A percentile compares a stretch with the other conserved stretches of the same genome.
Conservation (phyloP, 2,113 vertebrate genomes). For the Cynocephalus volans region DNA sequence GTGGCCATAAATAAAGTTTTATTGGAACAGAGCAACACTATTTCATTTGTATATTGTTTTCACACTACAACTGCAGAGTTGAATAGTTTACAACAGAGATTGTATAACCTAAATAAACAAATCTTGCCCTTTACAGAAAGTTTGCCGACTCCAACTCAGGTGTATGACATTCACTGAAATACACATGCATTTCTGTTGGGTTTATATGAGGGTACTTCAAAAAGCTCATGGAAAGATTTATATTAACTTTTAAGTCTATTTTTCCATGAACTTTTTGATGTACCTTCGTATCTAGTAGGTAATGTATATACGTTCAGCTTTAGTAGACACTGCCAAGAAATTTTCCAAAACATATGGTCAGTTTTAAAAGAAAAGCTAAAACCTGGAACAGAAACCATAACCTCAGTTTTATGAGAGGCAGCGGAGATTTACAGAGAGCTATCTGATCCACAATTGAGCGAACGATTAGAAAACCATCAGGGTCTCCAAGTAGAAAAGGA, state of each 20-base stretch:
- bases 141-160: not conserved
- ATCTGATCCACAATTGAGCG: conserved; percentile 25
- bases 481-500: not conserved
- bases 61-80: not conserved
- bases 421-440: not conserved
- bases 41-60: not conserved
- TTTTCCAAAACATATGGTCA: conserved; percentile 29
- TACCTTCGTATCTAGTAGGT: too few relatives aligned
- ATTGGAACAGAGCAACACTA: not conserved
- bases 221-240: too few relatives aligned
- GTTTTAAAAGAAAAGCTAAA: conserved; percentile 64
- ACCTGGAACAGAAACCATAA: not conserved
- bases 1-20: conserved; percentile 38
- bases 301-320: not conserved
- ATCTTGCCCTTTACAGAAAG: not conserved
- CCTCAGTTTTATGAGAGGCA: conserved; percentile 25
- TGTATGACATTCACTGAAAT: not conserved
- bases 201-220: not conserved
- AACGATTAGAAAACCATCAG: conserved; percentile 10
- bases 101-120: not conserved
- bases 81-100: not conserved
- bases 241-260: too few relatives aligned
- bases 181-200: not conserved
- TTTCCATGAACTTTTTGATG: too few relatives aligned
- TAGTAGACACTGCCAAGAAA: not conserved